Percentiles rank a stretch among this genome's conserved stretches.
phyloP scores from a whole-genome alignment of 2,888 invertebrate species.

The Ischnura elegans region DNA sequence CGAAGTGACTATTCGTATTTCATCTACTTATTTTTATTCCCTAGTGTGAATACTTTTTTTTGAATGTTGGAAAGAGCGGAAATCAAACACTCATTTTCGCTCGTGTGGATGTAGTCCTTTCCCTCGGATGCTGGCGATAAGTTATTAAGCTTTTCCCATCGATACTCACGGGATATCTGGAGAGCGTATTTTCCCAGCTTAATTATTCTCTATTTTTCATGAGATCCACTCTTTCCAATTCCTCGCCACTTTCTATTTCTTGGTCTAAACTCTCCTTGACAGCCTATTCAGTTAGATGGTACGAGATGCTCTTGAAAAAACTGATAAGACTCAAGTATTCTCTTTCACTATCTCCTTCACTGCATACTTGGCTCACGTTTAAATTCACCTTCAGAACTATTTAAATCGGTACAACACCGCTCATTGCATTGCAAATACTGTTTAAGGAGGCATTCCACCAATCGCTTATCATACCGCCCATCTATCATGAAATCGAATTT shows the following conservation, averaged over 20 bases:
- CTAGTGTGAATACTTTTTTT: not conserved
- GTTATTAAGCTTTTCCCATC: not conserved
- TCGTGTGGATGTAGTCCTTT: not conserved
- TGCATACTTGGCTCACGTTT: too few species aligned
- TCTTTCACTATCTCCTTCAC: too few species aligned
- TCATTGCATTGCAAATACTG: too few species aligned
- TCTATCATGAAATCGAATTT: too few species aligned
- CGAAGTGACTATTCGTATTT: not conserved
- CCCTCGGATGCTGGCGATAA: not conserved
- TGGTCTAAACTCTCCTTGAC: too few species aligned
- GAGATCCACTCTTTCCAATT: not conserved
- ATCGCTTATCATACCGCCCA: too few species aligned
- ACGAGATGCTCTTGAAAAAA: too few species aligned
- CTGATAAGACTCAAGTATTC: too few species aligned
- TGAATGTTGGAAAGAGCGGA: not conserved
- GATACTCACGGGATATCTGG: not conserved
- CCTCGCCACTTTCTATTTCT: not conserved
- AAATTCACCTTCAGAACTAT: too few species aligned
- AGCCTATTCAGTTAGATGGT: too few species aligned
- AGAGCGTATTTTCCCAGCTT: not conserved
- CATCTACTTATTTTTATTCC: not conserved
- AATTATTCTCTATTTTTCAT: not conserved
- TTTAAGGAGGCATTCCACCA: too few species aligned
- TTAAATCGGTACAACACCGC: too few species aligned
- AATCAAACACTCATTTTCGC: not conserved